Conservation (phyloP, 2,888 invertebrate species). For the Odontocolon sp. region DNA sequence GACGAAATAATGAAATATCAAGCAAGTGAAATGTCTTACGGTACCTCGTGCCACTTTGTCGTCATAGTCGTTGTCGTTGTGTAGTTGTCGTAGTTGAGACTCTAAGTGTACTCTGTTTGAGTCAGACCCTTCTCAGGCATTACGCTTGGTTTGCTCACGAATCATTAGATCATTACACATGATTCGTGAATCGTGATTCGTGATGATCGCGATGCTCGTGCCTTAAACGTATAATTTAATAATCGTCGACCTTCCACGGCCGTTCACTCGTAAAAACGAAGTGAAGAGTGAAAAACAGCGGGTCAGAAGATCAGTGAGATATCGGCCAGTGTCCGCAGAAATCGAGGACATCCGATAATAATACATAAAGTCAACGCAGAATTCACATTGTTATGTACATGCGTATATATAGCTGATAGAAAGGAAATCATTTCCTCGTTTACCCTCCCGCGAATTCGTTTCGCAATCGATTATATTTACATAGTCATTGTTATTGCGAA, state of each 20-base stretch:
- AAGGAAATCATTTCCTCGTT: constrained; percentile 22
- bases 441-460: constrained; percentile 38
- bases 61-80: constrained; percentile 17
- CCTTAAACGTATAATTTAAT: neutral
- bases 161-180: neutral
- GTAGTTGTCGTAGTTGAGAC: constrained; percentile 8
- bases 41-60: constrained; percentile 67
- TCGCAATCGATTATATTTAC: constrained; percentile 51
- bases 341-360: constrained; percentile 1
- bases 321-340: constrained; percentile 24
- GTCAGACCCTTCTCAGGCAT: neutral
- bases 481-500: constrained; percentile 62
- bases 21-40: constrained; percentile 63
- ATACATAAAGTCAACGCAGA: neutral
- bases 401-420: neutral
- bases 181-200: neutral
- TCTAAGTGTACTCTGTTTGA: neutral
- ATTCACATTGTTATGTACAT: neutral
- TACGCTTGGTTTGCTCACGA: no score
- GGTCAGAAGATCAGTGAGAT: neutral
- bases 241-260: constrained; percentile 24
- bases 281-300: constrained; percentile 11
- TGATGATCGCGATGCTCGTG: neutral
- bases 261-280: constrained; percentile 10
- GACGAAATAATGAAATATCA: constrained; percentile 56